Conservation (phyloP, 1,140 invertebrate genomes). For the Pseudomyrmex pallidus region DNA sequence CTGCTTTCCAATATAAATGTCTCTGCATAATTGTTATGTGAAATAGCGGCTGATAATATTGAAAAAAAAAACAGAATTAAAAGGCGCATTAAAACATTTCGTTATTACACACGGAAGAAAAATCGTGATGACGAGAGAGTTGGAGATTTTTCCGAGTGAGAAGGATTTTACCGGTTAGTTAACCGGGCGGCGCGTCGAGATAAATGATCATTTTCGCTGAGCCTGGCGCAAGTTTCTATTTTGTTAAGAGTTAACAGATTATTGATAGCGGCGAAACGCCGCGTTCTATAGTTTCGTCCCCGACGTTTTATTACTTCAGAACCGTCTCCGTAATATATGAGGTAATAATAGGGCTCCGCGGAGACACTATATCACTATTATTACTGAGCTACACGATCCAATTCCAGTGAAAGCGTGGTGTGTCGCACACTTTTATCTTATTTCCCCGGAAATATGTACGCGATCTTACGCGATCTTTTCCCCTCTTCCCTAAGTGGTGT, state of each 20-base stretch:
- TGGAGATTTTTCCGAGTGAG: background rate
- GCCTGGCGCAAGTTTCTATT: slow-evolving; percentile 44
- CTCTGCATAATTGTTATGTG: background rate
- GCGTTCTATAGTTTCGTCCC: slow-evolving; percentile 17
- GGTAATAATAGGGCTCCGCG: slow-evolving; percentile 51
- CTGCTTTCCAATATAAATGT: background rate
- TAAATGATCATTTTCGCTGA: slow-evolving; percentile 48
- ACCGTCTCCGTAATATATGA: slow-evolving; percentile 51
- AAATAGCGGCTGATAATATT: background rate
- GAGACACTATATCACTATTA: slow-evolving; percentile 57
- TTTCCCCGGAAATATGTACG: slow-evolving; percentile 48
- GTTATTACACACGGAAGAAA: too few relatives aligned
- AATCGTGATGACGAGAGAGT: too few relatives aligned
- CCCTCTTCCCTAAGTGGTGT: slow-evolving; percentile 26
- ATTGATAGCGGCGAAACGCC: slow-evolving; percentile 28
- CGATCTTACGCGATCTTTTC: slow-evolving; percentile 23
- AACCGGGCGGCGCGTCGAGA: slow-evolving; percentile 18
- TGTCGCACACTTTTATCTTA: slow-evolving; percentile 53
- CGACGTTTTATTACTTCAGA: slow-evolving; percentile 50
- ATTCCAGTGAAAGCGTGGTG: slow-evolving; percentile 51
- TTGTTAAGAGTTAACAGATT: slow-evolving; percentile 57
- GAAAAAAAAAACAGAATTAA: too few relatives aligned
- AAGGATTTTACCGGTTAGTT: slow-evolving; percentile 1
- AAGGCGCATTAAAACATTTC: too few relatives aligned
- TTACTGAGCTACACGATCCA: slow-evolving; percentile 53